Base-by-base conservation (phyloP, 30 jellyfish, hydroid and myxozoan species). In the Haliclystus octoradiatus region DNA sequence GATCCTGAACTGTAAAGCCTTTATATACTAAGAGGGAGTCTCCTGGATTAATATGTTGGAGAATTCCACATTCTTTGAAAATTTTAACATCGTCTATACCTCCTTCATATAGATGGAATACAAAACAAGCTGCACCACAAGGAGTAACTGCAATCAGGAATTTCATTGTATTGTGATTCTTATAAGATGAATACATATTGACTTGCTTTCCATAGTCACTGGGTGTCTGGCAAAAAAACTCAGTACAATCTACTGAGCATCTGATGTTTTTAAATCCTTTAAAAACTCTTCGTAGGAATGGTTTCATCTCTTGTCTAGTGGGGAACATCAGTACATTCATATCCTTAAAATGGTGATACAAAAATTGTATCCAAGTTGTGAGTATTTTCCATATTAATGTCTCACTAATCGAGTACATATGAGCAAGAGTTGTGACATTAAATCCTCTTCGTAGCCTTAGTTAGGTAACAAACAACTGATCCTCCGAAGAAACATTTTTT, bases 111-210 rank as follows among this genome's bases (percentile, higher is more conserved):
- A n/a, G n/a, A n/a, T n/a, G n/a, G 33, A 77, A 73, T 2, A 81
- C 50, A 49, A 72, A 81, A 23, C 83, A 71, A 28, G 92, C 93
- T 28, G 85, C 69, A 5, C 94, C 93, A 75, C 75, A 74, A 23
- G 93, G 94, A 60, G 68, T 82, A 2, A 82, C n/a, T n/a, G n/a
- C n/a, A n/a, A n/a, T n/a, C n/a, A n/a, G n/a, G n/a, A n/a, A n/a
- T n/a, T n/a, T n/a, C 92, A 73, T 62, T 31, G 84, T 82, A 24
- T 77, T 2, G 40, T 82, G 92, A 69, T 53, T 46, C 34, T 80
- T 80, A 52, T 80, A 73, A 33, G 91, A 63, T 0, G 84, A 80
- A 51, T 80, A 82, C 15, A 75, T 60, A 82, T 65, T 82, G 28
- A 78, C 94, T 60, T 82, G 94, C 30, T 51, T 66, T 3, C 66